Evolutionary conservation across 2,113 vertebrate species (phyloP).

Genomic region (Chamaetylas fuelleborni): DNA sequence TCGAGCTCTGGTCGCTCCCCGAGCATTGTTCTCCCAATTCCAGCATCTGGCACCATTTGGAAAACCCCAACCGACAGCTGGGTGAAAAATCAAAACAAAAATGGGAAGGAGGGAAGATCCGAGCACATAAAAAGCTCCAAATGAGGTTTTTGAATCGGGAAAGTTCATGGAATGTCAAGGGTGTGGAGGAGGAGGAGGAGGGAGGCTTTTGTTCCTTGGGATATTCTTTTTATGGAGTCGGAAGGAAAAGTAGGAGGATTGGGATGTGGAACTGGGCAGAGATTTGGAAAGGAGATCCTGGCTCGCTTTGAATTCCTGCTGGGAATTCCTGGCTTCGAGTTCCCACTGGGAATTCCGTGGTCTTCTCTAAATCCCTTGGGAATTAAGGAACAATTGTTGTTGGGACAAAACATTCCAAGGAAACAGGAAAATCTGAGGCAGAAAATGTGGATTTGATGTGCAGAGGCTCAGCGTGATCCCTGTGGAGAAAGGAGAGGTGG

Average conservation of each 20-base stretch:
- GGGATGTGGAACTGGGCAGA: not conserved
- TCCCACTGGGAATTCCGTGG: not conserved
- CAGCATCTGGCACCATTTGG: conserved; percentile 78
- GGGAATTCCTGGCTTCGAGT: no score
- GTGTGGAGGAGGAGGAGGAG: not conserved
- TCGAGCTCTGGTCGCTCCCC: conserved; percentile 77
- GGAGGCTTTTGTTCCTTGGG: not conserved
- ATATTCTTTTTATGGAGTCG: not conserved
- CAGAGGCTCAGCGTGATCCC: not conserved
- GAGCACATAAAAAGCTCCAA: conserved; percentile 57
- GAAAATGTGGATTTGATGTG: accelerated
- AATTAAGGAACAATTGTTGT: accelerated
- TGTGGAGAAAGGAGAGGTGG: not conserved
- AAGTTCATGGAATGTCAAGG: not conserved
- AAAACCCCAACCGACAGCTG: conserved; percentile 76
- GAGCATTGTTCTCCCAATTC: conserved; percentile 75
- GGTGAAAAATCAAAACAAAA: conserved; percentile 63
- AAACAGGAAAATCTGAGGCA: accelerated
- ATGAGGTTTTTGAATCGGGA: not conserved
- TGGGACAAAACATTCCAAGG: not conserved
- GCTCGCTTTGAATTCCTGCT: accelerated
- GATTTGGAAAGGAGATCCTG: not conserved
- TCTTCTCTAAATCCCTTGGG: not conserved
- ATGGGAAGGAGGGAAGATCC: not conserved
- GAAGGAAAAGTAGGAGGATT: not conserved